A percentile compares a stretch with the other conserved stretches of the same genome.
These are phyloP conservation scores for Scolanthus callimorphus DNA, from an alignment of 92 coral and sea anemone species.

Conservation along the genomic window DNA sequence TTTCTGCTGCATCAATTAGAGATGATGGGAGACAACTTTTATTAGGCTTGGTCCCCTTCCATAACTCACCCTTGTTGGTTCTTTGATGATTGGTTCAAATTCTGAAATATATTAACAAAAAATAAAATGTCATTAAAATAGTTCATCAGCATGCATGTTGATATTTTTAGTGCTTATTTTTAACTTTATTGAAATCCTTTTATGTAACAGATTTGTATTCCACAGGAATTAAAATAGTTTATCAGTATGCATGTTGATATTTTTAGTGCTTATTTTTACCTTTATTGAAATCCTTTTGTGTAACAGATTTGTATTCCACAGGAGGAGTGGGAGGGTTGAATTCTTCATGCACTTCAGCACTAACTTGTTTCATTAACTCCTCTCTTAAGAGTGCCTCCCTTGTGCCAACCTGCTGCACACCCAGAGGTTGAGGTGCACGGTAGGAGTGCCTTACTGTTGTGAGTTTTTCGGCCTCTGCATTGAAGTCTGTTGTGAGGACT, in stretches of 20 bases:
- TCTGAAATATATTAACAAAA: constrained; percentile 34
- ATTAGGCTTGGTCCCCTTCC: too few species aligned
- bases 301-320: constrained; percentile 85
- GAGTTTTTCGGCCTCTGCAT: constrained; percentile 70
- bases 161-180: too few species aligned
- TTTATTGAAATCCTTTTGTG: constrained; percentile 84
- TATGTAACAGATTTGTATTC: constrained; percentile 85
- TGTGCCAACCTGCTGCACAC: constrained; percentile 62
- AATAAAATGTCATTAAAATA: neutral
- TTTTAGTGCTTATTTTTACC: too few species aligned
- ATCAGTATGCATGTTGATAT: too few species aligned
- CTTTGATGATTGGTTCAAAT: constrained; percentile 65
- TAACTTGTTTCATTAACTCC: constrained; percentile 71
- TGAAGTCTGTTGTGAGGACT: constrained; percentile 85
- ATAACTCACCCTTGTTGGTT: constrained; percentile 78
- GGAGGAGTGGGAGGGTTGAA: constrained; percentile 88
- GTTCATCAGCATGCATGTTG: too few species aligned
- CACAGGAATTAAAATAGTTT: constrained; percentile 30
- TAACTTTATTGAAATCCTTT: constrained; percentile 88
- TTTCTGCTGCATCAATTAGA: too few species aligned
- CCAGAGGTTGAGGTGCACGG: constrained; percentile 64
- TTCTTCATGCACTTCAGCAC: constrained; percentile 83
- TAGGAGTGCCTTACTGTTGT: constrained; percentile 90
- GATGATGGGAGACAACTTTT: too few species aligned
- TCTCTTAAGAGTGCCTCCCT: constrained; percentile 71